A percentile compares a stretch with the other conserved stretches of the same genome.
Conservation (phyloP, 2,888 invertebrate species). For the Oligia strigilis region DNA sequence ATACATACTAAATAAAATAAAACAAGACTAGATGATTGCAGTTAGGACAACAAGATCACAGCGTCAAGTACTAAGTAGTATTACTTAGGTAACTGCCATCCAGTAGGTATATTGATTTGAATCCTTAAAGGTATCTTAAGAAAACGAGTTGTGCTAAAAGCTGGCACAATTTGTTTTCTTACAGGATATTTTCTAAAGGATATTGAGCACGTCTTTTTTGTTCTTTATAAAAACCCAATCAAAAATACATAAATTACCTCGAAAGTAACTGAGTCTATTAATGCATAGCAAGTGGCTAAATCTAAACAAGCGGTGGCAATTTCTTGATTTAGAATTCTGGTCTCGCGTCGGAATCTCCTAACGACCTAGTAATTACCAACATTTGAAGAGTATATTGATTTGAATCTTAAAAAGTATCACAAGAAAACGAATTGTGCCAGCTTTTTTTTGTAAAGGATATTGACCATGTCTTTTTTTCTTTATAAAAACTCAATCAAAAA, state of each 20-base stretch:
- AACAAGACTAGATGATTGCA: too few relatives aligned
- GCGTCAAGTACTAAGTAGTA: too few relatives aligned
- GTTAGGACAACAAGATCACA: too few relatives aligned
- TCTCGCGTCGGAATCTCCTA: constrained; percentile 71
- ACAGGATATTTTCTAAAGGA: too few relatives aligned
- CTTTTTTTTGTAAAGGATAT: not conserved
- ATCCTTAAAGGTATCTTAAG: too few relatives aligned
- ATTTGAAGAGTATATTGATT: constrained; percentile 51
- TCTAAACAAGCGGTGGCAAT: constrained; percentile 32
- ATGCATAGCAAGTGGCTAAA: constrained; percentile 42
- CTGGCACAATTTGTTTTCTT: too few relatives aligned
- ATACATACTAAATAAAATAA: too few relatives aligned
- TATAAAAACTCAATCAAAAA: constrained; percentile 6
- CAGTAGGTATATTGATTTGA: too few relatives aligned
- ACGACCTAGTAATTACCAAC: constrained; percentile 77
- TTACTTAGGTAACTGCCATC: too few relatives aligned
- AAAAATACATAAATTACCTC: not conserved
- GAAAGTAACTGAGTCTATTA: constrained; percentile 13
- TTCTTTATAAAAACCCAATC: constrained; percentile 5
- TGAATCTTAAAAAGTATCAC: too few relatives aligned
- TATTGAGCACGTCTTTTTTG: not conserved
- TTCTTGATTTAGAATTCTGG: constrained; percentile 66
- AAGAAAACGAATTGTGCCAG: too few relatives aligned
- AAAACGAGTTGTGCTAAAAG: too few relatives aligned
- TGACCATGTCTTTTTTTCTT: not conserved